phyloP scores from a whole-genome alignment of 1,140 invertebrate species.

The Drosophila ambigua region DNA sequence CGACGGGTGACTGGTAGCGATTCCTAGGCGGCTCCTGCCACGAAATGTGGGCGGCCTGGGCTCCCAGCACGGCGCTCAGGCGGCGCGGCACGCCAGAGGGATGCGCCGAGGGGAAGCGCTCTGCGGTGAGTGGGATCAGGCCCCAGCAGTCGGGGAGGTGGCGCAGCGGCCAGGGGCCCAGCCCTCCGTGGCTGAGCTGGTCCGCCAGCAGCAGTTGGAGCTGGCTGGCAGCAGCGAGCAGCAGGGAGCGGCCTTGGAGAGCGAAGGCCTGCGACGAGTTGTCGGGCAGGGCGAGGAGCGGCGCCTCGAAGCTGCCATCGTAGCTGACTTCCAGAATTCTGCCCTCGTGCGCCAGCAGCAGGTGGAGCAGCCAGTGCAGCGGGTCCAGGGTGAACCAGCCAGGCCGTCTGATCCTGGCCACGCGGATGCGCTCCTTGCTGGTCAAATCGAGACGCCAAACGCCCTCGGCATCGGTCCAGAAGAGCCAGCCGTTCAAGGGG shows the following conservation, averaged over 20 bases:
- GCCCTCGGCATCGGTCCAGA: slow-evolving; percentile 88
- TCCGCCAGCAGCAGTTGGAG: slow-evolving; percentile 86
- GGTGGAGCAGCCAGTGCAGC: slow-evolving; percentile 89
- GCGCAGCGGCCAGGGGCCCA: slow-evolving; percentile 84
- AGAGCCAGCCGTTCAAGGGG: slow-evolving; percentile 96
- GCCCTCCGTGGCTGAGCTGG: slow-evolving; percentile 86
- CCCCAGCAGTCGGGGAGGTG: slow-evolving; percentile 69
- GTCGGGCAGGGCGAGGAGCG: neutral
- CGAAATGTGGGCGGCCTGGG: slow-evolving; percentile 89
- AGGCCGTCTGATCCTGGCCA: slow-evolving; percentile 67
- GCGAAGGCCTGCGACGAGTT: slow-evolving; percentile 44
- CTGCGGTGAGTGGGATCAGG: slow-evolving; percentile 26
- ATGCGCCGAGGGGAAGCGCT: slow-evolving; percentile 89
- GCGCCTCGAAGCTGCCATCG: slow-evolving; percentile 85
- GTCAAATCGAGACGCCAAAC: slow-evolving; percentile 91
- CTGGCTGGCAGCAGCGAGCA: slow-evolving; percentile 85
- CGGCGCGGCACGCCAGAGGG: slow-evolving; percentile 90
- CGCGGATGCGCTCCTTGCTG: slow-evolving; percentile 2
- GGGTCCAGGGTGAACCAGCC: slow-evolving; percentile 91
- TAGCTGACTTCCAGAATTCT: slow-evolving; percentile 89
- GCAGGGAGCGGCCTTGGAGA: slow-evolving; percentile 2
- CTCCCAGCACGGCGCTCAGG: slow-evolving; percentile 91
- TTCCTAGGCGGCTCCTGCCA: slow-evolving; percentile 91
- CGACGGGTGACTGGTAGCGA: slow-evolving; percentile 91
- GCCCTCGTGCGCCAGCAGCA: slow-evolving; percentile 90